phyloP scores from a whole-genome alignment of 2,797 vertebrate species.

The Microcaecilia unicolor region DNA sequence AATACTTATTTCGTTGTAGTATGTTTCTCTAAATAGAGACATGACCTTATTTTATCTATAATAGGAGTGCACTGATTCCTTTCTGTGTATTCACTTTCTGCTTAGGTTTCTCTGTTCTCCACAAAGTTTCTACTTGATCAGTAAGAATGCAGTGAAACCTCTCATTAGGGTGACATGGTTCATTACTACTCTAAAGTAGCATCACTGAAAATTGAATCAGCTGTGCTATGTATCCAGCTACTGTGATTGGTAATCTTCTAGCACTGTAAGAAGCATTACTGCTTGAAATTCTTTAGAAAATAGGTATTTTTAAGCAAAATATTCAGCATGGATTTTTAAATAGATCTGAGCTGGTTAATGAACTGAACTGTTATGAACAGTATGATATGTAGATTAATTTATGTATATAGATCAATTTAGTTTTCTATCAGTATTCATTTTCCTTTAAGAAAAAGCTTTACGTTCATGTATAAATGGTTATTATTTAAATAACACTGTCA shows the following conservation, averaged over 20 bases:
- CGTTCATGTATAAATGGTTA: no score
- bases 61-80: conserved; percentile 17
- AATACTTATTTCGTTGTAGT: not conserved
- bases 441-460: no score
- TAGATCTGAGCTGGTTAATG: conserved; percentile 19
- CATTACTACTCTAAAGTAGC: conserved; percentile 52
- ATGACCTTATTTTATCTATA: not conserved
- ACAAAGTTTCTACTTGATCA: conserved; percentile 39
- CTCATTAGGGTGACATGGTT: conserved; percentile 50
- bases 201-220: conserved; percentile 47
- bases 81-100: conserved; percentile 23
- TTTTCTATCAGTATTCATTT: no score
- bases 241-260: conserved; percentile 14
- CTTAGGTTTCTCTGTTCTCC: conserved; percentile 32
- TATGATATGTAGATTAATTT: not conserved
- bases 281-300: conserved; percentile 5
- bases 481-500: no score
- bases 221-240: conserved; percentile 31
- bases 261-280: conserved; percentile 19
- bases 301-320: no score
- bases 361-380: conserved; percentile 3
- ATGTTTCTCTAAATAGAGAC: not conserved
- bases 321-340: not conserved
- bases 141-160: conserved; percentile 42
- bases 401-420: no score